These are phyloP conservation scores for Macrosoma leucophasiata DNA, from an alignment of 2,888 invertebrate genomes.

Conservation along the genomic window DNA sequence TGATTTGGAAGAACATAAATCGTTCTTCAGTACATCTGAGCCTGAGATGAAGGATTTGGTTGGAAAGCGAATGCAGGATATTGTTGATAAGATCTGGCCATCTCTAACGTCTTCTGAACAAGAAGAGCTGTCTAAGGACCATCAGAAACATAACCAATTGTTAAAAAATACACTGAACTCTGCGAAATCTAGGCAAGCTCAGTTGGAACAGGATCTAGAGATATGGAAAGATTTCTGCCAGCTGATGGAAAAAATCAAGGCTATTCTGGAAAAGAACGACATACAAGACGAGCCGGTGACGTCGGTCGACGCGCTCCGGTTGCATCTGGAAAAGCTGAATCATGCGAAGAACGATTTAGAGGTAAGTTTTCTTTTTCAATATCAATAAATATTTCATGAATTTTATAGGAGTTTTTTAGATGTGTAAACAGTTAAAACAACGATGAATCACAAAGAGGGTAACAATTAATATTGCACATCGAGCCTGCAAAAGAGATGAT, in stretches of 20 bases:
- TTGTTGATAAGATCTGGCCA: slow-evolving; percentile 92
- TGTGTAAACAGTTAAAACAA: no score
- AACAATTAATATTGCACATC: no score
- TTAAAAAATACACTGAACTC: slow-evolving; percentile 88
- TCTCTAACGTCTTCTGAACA: slow-evolving; percentile 87
- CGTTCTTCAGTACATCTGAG: slow-evolving; percentile 86
- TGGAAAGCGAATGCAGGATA: slow-evolving; percentile 86
- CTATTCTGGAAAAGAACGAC: slow-evolving; percentile 82
- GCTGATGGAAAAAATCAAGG: slow-evolving; percentile 84
- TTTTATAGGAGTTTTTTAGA: no score
- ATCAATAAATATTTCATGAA: no score
- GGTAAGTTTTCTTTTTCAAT: slow-evolving; percentile 77
- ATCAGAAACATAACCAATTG: slow-evolving; percentile 86
- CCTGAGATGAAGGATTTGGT: slow-evolving; percentile 86
- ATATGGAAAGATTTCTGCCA: slow-evolving; percentile 91
- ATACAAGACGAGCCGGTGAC: slow-evolving; percentile 87
- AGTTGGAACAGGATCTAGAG: slow-evolving; percentile 87
- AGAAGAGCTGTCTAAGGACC: slow-evolving; percentile 87
- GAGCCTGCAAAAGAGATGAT: no score
- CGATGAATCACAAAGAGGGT: no score
- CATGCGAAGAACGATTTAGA: slow-evolving; percentile 84
- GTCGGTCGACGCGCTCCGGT: slow-evolving; percentile 86
- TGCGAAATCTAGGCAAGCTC: slow-evolving; percentile 86
- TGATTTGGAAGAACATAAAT: slow-evolving; percentile 91
- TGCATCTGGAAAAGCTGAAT: slow-evolving; percentile 88